A percentile compares a stretch with the other conserved stretches of the same genome.
Conservation (phyloP, 2,888 invertebrate genomes). For the Andricus quercusramuli region DNA sequence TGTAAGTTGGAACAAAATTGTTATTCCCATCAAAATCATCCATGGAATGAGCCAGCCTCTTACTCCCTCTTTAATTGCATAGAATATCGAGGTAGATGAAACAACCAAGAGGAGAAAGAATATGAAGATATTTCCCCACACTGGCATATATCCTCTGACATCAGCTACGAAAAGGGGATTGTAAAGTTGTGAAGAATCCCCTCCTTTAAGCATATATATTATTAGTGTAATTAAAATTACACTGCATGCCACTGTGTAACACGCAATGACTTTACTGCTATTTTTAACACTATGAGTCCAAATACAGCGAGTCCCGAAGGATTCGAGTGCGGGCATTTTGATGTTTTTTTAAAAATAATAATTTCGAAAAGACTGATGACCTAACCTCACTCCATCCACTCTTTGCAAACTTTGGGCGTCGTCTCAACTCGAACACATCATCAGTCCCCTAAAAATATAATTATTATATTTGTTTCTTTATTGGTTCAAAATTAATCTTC, state of each 20-base stretch:
- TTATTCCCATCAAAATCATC: slow-evolving; percentile 85
- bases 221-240: slow-evolving; percentile 88
- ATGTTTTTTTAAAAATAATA: not conserved
- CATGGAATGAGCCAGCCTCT: slow-evolving; percentile 92
- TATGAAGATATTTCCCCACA: slow-evolving; percentile 84
- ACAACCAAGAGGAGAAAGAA: slow-evolving; percentile 82
- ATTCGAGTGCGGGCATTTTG: no score
- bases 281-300: slow-evolving; percentile 89
- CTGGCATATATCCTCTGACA: slow-evolving; percentile 85
- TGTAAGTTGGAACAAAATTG: slow-evolving; percentile 87
- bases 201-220: slow-evolving; percentile 89
- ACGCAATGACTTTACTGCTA: slow-evolving; percentile 89
- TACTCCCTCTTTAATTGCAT: slow-evolving; percentile 85
- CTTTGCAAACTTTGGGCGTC: slow-evolving; percentile 53
- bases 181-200: slow-evolving; percentile 93
- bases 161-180: slow-evolving; percentile 94
- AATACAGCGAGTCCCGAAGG: slow-evolving; percentile 94
- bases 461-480: no score
- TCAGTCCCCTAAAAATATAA: no score
- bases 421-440: slow-evolving; percentile 50
- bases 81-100: slow-evolving; percentile 82
- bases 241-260: slow-evolving; percentile 87
- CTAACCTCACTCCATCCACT: not conserved
- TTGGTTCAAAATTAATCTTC: no score
- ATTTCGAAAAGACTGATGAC: slow-evolving; percentile 8